Evolutionary conservation across 2,797 vertebrate species (phyloP).

Genomic region (Nyctibius grandis): DNA sequence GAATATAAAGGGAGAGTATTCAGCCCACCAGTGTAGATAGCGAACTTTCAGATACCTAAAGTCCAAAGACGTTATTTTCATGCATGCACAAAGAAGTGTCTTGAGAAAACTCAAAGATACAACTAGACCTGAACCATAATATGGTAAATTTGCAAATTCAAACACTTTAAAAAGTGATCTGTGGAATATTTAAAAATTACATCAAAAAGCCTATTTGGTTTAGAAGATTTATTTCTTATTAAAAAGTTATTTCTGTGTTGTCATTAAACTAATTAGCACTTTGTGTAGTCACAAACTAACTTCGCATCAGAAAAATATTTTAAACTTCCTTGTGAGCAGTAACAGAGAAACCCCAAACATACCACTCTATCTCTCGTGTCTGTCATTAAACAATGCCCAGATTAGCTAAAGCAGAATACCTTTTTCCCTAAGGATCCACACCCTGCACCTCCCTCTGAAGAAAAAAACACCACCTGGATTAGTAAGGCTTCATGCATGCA

Average conservation of each 20-base stretch:
- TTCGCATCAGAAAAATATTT: not conserved
- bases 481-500: conserved; percentile 33
- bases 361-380: not conserved
- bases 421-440: conserved; percentile 23
- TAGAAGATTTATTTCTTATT: not conserved
- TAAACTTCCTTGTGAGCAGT: not conserved
- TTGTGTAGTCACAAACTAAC: not conserved
- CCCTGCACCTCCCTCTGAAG: conserved; percentile 32
- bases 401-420: conserved; percentile 33
- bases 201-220: not conserved
- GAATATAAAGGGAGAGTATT: rapidly evolving
- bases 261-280: not conserved
- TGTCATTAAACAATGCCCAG: conserved; percentile 17
- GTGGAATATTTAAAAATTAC: not conserved
- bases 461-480: conserved; percentile 62
- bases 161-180: not conserved
- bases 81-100: not conserved
- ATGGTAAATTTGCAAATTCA: not conserved
- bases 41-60: not conserved
- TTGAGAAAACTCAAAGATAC: not conserved
- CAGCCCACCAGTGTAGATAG: not conserved
- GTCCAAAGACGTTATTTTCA: not conserved
- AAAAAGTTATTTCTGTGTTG: not conserved
- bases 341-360: not conserved
- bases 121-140: not conserved